Evolutionary conservation across 2,888 invertebrate genomes (phyloP).

Genomic region (Copidosoma aretas): DNA sequence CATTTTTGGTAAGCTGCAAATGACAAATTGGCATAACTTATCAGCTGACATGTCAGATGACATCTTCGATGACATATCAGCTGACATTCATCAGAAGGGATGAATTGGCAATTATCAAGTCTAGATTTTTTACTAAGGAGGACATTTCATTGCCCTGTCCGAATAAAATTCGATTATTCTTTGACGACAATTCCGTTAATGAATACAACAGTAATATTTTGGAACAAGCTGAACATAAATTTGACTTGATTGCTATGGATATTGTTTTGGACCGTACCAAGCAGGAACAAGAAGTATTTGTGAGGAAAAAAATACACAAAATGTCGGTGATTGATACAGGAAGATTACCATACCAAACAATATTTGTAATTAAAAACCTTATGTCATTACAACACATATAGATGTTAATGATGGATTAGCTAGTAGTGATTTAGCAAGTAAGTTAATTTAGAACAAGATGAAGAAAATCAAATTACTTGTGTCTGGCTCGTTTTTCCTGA

Average conservation of each 20-base stretch:
- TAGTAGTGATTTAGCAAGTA: conserved; percentile 50
- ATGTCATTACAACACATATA: conserved; percentile 52
- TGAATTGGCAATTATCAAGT: conserved; percentile 47
- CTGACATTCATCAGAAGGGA: no score
- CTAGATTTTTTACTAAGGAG: conserved; percentile 45
- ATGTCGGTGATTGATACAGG: conserved; percentile 48
- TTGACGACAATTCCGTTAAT: conserved; percentile 48
- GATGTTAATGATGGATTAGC: conserved; percentile 52
- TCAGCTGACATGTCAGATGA: no score
- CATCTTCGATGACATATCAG: no score
- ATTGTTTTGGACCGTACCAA: conserved; percentile 31
- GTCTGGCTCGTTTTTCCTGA: conserved; percentile 31
- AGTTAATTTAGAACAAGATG: conserved; percentile 44
- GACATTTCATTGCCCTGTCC: conserved; percentile 46
- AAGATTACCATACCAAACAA: conserved; percentile 48
- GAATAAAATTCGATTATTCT: conserved; percentile 46
- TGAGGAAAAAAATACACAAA: conserved; percentile 43
- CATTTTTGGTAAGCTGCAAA: no score
- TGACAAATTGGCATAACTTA: no score
- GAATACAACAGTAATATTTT: no score
- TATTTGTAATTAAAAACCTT: conserved; percentile 34
- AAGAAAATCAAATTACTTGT: conserved; percentile 16
- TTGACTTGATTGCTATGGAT: conserved; percentile 44
- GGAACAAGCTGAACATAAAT: conserved; percentile 40
- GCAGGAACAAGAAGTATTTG: conserved; percentile 29